Percentiles rank a stretch among this genome's conserved stretches.
Conservation (phyloP, 2,888 invertebrate species). For the Watsonalla cultraria region DNA sequence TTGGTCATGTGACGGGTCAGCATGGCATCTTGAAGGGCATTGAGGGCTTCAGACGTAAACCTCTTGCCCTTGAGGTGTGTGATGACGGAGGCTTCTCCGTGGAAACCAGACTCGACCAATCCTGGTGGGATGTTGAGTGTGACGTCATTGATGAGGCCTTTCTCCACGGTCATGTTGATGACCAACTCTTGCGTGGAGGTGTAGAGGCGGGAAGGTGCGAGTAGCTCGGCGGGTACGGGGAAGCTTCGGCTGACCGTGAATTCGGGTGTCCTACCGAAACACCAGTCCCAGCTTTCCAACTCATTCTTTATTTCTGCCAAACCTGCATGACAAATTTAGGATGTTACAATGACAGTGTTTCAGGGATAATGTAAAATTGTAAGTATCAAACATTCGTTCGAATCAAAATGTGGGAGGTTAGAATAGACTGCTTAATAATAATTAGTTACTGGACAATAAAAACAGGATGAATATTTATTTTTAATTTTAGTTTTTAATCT, state of each 20-base stretch:
- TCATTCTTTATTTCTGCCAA: slow-evolving; percentile 83
- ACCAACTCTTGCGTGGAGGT: slow-evolving; percentile 72
- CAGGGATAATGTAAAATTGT: too few relatives aligned
- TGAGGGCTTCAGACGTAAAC: slow-evolving; percentile 81
- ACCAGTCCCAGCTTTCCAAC: slow-evolving; percentile 92
- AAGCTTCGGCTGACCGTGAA: slow-evolving; percentile 85
- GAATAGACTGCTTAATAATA: too few relatives aligned
- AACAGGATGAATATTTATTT: too few relatives aligned
- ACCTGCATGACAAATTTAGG: slow-evolving; percentile 60
- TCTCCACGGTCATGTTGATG: slow-evolving; percentile 81
- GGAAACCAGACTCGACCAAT: slow-evolving; percentile 78
- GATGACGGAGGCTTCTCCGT: slow-evolving; percentile 81
- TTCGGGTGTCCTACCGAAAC: slow-evolving; percentile 90
- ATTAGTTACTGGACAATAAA: too few relatives aligned
- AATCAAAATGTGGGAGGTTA: too few relatives aligned
- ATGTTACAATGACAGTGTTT: too few relatives aligned
- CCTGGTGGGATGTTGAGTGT: slow-evolving; percentile 81
- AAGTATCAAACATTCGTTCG: too few relatives aligned
- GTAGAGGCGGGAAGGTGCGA: slow-evolving; percentile 58
- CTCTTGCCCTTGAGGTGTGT: slow-evolving; percentile 82
- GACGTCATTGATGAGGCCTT: slow-evolving; percentile 82
- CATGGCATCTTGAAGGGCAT: slow-evolving; percentile 78
- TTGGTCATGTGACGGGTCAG: slow-evolving; percentile 50
- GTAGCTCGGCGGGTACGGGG: slow-evolving; percentile 77
- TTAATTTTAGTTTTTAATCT: too few relatives aligned